Percentiles rank a stretch among this genome's conserved stretches.
These are phyloP conservation scores for Malacosoma neustria DNA, from an alignment of 2,888 invertebrate genomes.

Conservation along the genomic window DNA sequence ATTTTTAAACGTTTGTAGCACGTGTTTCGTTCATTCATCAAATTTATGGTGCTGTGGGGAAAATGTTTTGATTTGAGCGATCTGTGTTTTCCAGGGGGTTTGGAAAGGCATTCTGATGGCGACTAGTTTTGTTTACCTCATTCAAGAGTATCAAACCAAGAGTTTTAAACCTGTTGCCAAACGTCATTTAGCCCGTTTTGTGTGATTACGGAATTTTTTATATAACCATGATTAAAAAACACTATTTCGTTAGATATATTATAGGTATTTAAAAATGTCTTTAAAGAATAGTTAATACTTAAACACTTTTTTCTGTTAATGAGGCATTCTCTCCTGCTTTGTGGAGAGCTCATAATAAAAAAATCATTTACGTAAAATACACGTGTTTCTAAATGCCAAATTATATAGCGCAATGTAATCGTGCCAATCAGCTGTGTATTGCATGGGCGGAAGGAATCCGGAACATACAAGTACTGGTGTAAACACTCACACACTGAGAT, in stretches of 20 bases:
- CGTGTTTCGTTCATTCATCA: constrained; percentile 74
- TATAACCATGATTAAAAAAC: too few species aligned
- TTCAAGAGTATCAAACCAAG: neutral
- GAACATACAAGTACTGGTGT: constrained; percentile 28
- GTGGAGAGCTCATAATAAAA: too few species aligned
- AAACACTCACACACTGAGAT: constrained; percentile 31
- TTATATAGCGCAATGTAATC: constrained; percentile 16
- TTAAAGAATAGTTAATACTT: too few species aligned
- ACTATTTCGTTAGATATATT: too few species aligned
- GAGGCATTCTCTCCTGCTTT: too few species aligned
- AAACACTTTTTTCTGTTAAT: too few species aligned
- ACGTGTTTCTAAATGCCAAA: neutral
- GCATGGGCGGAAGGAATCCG: constrained; percentile 37
- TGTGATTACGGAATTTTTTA: too few species aligned
- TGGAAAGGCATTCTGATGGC: constrained; percentile 18
- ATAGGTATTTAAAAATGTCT: too few species aligned
- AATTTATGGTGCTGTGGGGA: constrained; percentile 71
- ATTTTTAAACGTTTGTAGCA: constrained; percentile 73
- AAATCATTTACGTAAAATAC: too few species aligned
- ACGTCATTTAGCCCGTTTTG: too few species aligned
- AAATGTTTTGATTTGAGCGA: constrained; percentile 56
- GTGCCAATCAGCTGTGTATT: constrained; percentile 37
- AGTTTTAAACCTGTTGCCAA: too few species aligned
- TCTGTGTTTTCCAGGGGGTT: constrained; percentile 27
- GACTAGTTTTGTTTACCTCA: neutral